phyloP scores from a whole-genome alignment of 2,888 invertebrate species.

The Phengaris alcon region DNA sequence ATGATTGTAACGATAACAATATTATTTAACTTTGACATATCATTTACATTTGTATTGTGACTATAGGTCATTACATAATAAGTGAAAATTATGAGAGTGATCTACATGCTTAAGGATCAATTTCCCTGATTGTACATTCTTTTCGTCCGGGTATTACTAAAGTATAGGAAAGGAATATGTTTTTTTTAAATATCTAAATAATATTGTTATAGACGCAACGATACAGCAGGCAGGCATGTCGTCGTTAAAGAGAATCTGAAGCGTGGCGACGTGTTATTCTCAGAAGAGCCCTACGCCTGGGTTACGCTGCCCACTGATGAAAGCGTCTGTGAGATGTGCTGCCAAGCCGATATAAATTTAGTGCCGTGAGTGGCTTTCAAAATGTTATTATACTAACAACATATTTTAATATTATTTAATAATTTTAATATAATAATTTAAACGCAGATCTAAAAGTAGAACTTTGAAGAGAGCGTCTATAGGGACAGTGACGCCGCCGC shows the following conservation, averaged over 20 bases:
- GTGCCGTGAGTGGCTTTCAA: constrained; percentile 79
- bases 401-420: no score
- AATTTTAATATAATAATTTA: no score
- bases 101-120: no score
- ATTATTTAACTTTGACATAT: background rate
- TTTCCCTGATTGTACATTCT: no score
- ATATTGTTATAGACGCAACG: constrained; percentile 63
- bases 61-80: no score
- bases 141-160: no score
- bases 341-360: constrained; percentile 76
- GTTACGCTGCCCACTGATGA: constrained; percentile 81
- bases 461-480: no score
- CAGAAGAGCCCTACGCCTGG: constrained; percentile 89
- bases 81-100: no score
- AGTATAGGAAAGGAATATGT: no score
- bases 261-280: constrained; percentile 86
- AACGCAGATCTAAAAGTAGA: no score
- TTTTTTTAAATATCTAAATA: background rate
- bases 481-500: no score
- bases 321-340: constrained; percentile 87
- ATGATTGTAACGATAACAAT: no score
- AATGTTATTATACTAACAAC: background rate
- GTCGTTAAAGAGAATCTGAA: constrained; percentile 78
- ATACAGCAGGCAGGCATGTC: constrained; percentile 83
- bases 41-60: background rate